Evolutionary conservation across 2,888 invertebrate species (phyloP).

Genomic region (Clivina fossor): DNA sequence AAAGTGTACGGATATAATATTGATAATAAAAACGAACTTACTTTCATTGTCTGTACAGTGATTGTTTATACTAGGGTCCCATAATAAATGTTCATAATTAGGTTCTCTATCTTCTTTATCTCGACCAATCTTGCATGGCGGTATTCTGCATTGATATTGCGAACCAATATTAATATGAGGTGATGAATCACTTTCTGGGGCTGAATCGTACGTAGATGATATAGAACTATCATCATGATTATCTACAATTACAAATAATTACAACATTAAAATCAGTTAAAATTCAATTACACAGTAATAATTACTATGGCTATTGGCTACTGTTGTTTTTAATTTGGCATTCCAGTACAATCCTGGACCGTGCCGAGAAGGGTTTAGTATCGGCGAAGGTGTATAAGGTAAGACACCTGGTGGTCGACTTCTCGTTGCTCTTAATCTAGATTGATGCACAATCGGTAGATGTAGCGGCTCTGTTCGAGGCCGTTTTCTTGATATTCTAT

Average conservation of each 20-base stretch:
- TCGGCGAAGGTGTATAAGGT: constrained; percentile 90
- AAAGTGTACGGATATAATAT: no score
- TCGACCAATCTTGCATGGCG: constrained; percentile 52
- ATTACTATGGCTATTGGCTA: constrained; percentile 19
- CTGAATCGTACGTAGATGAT: constrained; percentile 47
- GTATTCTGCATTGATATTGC: constrained; percentile 82
- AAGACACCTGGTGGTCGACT: constrained; percentile 57
- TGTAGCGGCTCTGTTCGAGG: constrained; percentile 64
- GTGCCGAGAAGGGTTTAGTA: constrained; percentile 87
- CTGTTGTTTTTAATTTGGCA: constrained; percentile 47
- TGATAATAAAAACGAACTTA: no score
- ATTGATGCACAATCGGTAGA: constrained; percentile 55
- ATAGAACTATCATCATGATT: constrained; percentile 44
- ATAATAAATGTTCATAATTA: constrained; percentile 71
- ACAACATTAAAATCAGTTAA: constrained; percentile 4
- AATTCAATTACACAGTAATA: neutral
- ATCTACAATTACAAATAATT: constrained; percentile 40
- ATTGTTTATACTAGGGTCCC: constrained; percentile 81
- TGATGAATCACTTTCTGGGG: constrained; percentile 58
- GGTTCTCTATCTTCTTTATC: constrained; percentile 59
- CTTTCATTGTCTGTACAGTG: constrained; percentile 74
- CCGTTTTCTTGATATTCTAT: constrained; percentile 64
- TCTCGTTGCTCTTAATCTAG: constrained; percentile 57
- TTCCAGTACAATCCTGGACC: constrained; percentile 82
- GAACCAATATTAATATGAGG: constrained; percentile 87